Evolutionary conservation across 2,888 invertebrate species (phyloP).

Genomic region (Dryomyza anilis): DNA sequence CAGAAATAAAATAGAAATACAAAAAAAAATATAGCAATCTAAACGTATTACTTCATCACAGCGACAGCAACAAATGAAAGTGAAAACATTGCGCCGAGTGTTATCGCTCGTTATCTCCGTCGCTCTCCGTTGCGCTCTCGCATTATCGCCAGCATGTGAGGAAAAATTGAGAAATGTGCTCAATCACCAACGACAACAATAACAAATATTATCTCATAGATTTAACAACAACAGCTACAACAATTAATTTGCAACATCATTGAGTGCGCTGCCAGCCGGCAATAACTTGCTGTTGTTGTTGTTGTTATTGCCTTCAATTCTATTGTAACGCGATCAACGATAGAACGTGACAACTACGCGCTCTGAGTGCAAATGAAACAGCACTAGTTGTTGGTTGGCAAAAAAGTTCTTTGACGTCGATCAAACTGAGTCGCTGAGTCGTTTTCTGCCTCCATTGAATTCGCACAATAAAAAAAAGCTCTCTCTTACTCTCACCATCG

Average conservation of each 20-base stretch:
- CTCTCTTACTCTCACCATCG: too few species aligned
- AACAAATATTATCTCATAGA: slow-evolving; percentile 7
- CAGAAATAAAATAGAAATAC: background rate
- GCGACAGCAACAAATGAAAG: slow-evolving; percentile 20
- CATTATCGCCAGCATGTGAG: too few species aligned
- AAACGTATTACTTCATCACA: slow-evolving; percentile 18
- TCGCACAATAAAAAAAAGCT: too few species aligned
- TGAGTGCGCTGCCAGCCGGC: slow-evolving; percentile 12
- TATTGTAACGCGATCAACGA: too few species aligned
- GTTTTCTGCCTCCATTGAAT: too few species aligned
- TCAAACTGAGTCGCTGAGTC: too few species aligned
- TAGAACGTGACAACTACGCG: too few species aligned
- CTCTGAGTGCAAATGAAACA: background rate
- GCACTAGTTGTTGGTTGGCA: slow-evolving; percentile 26
- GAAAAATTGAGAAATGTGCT: background rate
- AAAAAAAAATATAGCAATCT: background rate
- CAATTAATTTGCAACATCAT: background rate
- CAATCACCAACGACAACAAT: slow-evolving; percentile 3
- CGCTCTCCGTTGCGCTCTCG: too few species aligned
- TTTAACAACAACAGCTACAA: background rate
- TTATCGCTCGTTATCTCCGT: background rate
- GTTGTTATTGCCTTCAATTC: too few species aligned
- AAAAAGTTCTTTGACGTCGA: slow-evolving; percentile 54
- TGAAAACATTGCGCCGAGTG: slow-evolving; percentile 23
- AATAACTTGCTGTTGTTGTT: too few species aligned